Percentiles rank a stretch among this genome's conserved stretches.
Evolutionary conservation across 2,797 vertebrate genomes (phyloP).

Genomic region (Erethizon dorsatum): DNA sequence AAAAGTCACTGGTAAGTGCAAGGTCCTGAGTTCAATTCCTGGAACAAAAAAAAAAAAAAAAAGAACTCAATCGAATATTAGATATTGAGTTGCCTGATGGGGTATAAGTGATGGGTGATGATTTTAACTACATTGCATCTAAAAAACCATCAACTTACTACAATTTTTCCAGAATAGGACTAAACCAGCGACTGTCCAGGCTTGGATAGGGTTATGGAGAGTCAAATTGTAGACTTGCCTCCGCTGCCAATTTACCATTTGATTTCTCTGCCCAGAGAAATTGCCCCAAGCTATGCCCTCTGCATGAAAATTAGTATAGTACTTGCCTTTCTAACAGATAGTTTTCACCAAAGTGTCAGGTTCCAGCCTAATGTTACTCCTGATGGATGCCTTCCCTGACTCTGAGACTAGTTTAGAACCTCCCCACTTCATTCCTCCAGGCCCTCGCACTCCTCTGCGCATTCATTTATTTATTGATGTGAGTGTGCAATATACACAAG

Average conservation of each 20-base stretch:
- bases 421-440: background rate
- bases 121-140: constrained; percentile 1
- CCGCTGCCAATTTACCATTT: background rate
- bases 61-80: background rate
- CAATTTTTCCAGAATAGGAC: background rate
- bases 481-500: background rate
- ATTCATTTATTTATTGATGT: background rate
- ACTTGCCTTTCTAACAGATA: background rate
- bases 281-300: background rate
- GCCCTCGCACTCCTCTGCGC: background rate
- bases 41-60: too few species aligned
- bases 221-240: background rate
- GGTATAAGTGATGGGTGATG: background rate
- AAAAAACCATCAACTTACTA: background rate
- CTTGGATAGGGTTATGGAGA: background rate
- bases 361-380: background rate
- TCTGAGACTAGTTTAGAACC: background rate
- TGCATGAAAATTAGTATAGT: background rate
- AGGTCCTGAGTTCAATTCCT: too few species aligned
- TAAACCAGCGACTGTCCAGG: background rate
- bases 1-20: background rate
- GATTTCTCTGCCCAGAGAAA: background rate
- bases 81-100: constrained; percentile 18
- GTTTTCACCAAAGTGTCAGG: background rate
- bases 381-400: background rate